phyloP scores from a whole-genome alignment of 2,113 vertebrate species.

The Suricata suricatta region DNA sequence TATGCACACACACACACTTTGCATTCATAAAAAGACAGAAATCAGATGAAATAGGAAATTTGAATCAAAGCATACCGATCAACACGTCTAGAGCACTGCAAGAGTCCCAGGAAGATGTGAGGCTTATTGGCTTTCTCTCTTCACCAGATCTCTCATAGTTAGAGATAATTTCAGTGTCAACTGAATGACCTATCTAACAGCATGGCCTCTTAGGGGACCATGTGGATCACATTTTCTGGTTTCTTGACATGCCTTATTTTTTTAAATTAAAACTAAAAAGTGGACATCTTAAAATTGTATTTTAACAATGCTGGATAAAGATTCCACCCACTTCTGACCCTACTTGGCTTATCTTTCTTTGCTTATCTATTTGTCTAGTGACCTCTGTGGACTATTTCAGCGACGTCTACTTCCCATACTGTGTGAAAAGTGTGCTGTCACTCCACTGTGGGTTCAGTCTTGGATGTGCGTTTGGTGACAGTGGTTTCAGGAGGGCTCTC shows the following conservation, averaged over 20 bases:
- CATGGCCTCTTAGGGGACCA: neutral
- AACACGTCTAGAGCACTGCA: neutral
- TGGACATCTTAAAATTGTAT: too few species aligned
- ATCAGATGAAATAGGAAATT: neutral
- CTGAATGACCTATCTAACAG: neutral
- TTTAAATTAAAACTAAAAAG: neutral
- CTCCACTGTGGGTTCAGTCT: neutral
- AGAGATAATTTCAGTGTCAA: neutral
- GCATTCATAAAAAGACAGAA: neutral
- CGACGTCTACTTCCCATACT: neutral
- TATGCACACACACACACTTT: neutral
- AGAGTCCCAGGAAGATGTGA: too few species aligned
- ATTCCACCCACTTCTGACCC: fast-evolving
- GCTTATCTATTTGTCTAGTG: neutral
- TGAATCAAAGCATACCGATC: neutral
- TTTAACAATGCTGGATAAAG: neutral
- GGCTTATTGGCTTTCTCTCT: neutral
- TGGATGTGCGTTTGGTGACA: neutral
- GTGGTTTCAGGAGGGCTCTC: neutral
- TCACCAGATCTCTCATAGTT: neutral
- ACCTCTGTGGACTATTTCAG: neutral
- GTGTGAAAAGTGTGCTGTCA: neutral
- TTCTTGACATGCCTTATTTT: neutral
- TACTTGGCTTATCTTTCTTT: neutral
- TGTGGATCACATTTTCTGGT: neutral